Base-by-base conservation (phyloP, 2,113 vertebrate genomes). In the Apodemus sylvaticus region DNA sequence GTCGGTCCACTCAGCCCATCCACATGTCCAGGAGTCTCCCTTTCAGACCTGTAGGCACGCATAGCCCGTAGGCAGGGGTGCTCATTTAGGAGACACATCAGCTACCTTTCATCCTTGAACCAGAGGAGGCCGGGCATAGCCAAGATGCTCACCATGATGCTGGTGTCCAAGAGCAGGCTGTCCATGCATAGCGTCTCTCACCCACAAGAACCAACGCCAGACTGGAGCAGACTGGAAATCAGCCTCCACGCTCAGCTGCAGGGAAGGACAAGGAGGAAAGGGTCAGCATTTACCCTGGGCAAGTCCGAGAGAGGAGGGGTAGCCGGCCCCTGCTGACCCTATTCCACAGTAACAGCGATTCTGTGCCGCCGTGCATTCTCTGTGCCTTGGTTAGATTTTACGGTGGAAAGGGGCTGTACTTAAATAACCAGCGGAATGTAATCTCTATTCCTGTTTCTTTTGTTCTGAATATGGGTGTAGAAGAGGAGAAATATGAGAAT, bases 211-310 rank as follows among this genome's bases (percentile, higher is more conserved):
- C 5, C 39, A 88, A 1, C 74, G 88, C 20, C n/a, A 29, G 22
- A n/a, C 16, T 34, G 48, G 36, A 31, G 14, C 4, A 70, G 45
- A 55, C 16, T 60, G 39, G 53, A 77, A 78, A 36, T 12, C 31
- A 66, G 26, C 13, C 76, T 5, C 7, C 39, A 64, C 13, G 11
- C 39, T 64, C 5, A 71, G 24, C 36, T 62, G 2, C 39, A 13
- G 4, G 5, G 62, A 42, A 71, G 60, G 64, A 42, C 14, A 1
- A 51, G 31, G 9, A 92, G 24, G 22, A 6, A 86, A n/a, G 12
- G 0, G 53, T 53, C 8, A 10, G 1, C 11, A 6, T 29, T 14
- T 29, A 26, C 34, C 8, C 2, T 48, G 3, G 42, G 17, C 12
- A 8, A n/a, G 10, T 26, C 42, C 10, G 13, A 58, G 17, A 64